Evolutionary conservation across 92 coral and sea anemone genomes (phyloP).

Genomic region (Epizoanthus illoricatus): DNA sequence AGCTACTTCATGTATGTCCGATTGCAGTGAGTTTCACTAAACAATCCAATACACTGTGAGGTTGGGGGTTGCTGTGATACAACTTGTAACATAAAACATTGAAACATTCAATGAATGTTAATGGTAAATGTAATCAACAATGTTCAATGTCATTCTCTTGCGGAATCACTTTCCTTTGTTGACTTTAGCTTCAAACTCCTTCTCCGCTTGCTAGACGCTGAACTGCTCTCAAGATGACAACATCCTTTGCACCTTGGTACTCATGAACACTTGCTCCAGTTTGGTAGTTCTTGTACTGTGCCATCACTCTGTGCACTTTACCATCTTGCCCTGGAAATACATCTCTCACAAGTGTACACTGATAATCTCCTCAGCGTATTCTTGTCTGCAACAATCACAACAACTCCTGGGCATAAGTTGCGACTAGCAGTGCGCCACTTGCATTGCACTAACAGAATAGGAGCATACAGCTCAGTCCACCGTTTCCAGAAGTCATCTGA

Average conservation of each 20-base stretch:
- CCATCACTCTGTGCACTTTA: constrained; percentile 35
- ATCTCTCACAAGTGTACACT: constrained; percentile 2
- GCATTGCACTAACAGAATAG: constrained; percentile 42
- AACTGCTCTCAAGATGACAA: constrained; percentile 30
- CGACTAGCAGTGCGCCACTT: constrained; percentile 53
- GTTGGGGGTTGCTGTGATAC: constrained; percentile 50
- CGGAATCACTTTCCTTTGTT: background rate
- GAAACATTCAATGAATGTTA: background rate
- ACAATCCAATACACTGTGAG: constrained; percentile 22
- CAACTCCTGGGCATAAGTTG: constrained; percentile 40
- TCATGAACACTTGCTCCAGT: background rate
- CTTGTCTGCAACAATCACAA: constrained; percentile 50
- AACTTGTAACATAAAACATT: constrained; percentile 10
- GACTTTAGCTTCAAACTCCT: constrained; percentile 24
- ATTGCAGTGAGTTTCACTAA: constrained; percentile 3
- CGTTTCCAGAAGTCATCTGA: constrained; percentile 63
- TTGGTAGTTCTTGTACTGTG: constrained; percentile 40
- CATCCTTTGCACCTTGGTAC: no score
- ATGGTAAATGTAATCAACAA: background rate
- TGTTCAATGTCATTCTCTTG: constrained; percentile 27
- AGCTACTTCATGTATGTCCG: background rate
- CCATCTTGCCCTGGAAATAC: constrained; percentile 45
- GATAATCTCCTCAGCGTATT: background rate
- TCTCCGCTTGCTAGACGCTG: constrained; percentile 40
- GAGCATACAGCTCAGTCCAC: constrained; percentile 75